These are phyloP conservation scores for Entomobrya proxima DNA, from an alignment of 2,888 invertebrate species.

Conservation along the genomic window DNA sequence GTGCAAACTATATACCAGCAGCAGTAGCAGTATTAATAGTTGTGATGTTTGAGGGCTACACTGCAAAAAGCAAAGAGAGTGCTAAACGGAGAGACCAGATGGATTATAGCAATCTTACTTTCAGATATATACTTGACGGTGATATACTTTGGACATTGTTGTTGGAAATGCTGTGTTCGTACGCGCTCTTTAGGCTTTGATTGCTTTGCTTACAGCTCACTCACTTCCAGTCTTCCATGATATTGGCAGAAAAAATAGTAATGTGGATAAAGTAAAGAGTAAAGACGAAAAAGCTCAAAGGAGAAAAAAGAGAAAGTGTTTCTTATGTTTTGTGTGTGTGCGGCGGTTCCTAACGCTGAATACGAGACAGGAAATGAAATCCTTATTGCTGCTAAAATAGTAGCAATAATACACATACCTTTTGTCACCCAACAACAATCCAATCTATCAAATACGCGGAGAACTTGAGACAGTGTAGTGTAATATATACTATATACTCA, in stretches of 20 bases:
- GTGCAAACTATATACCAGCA: background rate
- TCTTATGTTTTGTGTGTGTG: background rate
- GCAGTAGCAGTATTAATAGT: too few species aligned
- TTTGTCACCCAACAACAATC: constrained; percentile 62
- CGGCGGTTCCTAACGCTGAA: background rate
- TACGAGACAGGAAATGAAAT: constrained; percentile 17
- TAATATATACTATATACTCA: background rate
- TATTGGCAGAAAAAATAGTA: constrained; percentile 41
- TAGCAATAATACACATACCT: constrained; percentile 46
- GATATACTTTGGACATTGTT: too few species aligned
- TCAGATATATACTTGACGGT: background rate
- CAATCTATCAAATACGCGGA: constrained; percentile 55
- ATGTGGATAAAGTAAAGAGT: background rate
- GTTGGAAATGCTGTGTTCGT: background rate
- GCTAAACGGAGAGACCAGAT: constrained; percentile 27
- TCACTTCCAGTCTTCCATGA: constrained; percentile 49
- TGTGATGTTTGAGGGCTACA: background rate
- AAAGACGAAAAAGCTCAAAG: constrained; percentile 14
- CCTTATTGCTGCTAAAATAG: constrained; percentile 29
- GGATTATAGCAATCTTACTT: constrained; percentile 33
- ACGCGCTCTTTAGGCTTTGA: constrained; percentile 36
- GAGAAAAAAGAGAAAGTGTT: constrained; percentile 14
- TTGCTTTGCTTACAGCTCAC: constrained; percentile 65
- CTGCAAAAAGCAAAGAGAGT: background rate
- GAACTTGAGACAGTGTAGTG: background rate